Percentiles rank a stretch among this genome's conserved stretches.
phyloP scores from a whole-genome alignment of 2,797 vertebrate genomes.

The Meda fulgida region DNA sequence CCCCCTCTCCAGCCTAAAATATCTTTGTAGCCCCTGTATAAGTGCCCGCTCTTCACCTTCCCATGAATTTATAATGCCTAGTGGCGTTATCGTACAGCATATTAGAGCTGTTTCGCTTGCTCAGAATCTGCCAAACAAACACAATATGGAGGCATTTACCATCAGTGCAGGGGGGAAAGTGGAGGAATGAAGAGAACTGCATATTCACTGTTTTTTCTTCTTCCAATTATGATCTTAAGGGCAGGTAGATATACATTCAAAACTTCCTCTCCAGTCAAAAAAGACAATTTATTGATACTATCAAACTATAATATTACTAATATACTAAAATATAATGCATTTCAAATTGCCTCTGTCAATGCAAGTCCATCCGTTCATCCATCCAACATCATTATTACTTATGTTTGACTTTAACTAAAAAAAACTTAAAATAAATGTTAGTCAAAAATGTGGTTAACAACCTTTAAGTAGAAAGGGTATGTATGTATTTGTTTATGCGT shows the following conservation, averaged over 20 bases:
- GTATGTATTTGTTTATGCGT: no score
- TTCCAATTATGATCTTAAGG: background rate
- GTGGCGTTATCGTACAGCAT: conserved; percentile 48
- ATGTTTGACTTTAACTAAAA: no score
- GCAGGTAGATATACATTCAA: background rate
- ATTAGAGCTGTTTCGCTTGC: conserved; percentile 48
- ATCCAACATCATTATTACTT: background rate
- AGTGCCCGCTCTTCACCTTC: conserved; percentile 65
- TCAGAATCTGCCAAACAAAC: conserved; percentile 62
- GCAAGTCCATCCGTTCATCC: background rate
- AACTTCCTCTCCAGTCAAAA: background rate
- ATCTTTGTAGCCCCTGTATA: conserved; percentile 59
- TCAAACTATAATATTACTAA: no score
- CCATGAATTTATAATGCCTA: conserved; percentile 68
- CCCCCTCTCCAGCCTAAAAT: conserved; percentile 65
- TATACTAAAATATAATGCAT: no score
- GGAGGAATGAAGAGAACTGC: background rate
- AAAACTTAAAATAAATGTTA: no score
- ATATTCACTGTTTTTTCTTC: background rate
- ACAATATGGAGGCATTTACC: conserved; percentile 47
- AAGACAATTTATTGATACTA: background rate
- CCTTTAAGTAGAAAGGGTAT: no score
- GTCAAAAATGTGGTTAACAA: no score
- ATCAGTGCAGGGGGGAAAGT: conserved; percentile 12
- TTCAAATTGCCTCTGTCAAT: background rate